Percentiles rank a stretch among this genome's conserved stretches.
phyloP scores from a whole-genome alignment of 1,140 invertebrate genomes.

The Leptinotarsa undecemlineata region DNA sequence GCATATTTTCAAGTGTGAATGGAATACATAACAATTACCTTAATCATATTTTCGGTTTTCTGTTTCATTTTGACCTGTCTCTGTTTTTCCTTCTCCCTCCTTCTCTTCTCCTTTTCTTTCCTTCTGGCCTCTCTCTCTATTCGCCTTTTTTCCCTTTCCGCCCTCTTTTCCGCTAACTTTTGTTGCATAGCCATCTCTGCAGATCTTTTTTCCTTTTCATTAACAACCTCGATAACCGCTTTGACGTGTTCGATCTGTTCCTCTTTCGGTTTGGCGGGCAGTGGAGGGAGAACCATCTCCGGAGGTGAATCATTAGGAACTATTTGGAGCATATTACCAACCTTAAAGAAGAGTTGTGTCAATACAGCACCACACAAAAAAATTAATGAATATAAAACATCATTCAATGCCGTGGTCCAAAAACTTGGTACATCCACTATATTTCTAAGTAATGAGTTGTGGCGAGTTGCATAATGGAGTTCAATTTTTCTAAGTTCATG shows the following conservation, averaged over 20 bases:
- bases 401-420: no score
- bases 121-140: conserved; percentile 47
- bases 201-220: conserved; percentile 34
- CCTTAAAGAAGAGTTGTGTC: conserved; percentile 48
- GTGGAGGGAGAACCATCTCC: conserved; percentile 15
- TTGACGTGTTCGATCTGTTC: background rate
- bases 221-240: background rate
- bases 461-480: no score
- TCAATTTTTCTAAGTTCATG: no score
- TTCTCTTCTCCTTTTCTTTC: conserved; percentile 53
- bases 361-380: no score
- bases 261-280: conserved; percentile 27
- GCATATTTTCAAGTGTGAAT: conserved; percentile 10
- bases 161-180: conserved; percentile 45
- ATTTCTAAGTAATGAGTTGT: no score
- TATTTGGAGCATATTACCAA: conserved; percentile 65
- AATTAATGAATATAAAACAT: no score
- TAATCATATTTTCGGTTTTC: conserved; percentile 55
- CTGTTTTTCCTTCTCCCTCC: conserved; percentile 52
- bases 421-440: no score
- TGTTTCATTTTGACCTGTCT: conserved; percentile 49
- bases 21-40: conserved; percentile 41
- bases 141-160: conserved; percentile 48
- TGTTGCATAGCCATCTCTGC: conserved; percentile 42
- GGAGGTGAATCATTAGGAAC: conserved; percentile 51